These are phyloP conservation scores for Aproaerema taeniolella DNA, from an alignment of 2,888 invertebrate genomes.

Conservation along the genomic window DNA sequence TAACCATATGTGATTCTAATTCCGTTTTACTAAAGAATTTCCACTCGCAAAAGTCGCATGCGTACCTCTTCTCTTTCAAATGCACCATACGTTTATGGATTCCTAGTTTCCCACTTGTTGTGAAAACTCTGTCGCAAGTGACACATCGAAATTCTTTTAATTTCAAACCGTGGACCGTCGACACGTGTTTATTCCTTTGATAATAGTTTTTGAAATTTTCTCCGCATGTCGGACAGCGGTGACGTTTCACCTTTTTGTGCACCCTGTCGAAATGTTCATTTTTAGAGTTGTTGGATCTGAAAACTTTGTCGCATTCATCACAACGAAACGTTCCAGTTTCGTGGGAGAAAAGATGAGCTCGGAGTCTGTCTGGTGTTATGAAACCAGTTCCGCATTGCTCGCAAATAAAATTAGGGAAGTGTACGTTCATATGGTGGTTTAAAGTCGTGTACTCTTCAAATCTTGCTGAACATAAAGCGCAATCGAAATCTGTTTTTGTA, in stretches of 20 bases:
- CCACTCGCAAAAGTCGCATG: constrained; percentile 71
- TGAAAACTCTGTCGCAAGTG: constrained; percentile 57
- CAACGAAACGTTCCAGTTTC: constrained; percentile 57
- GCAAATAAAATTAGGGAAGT: constrained; percentile 65
- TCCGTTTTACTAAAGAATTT: constrained; percentile 73
- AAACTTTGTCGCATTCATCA: constrained; percentile 67
- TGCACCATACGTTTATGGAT: constrained; percentile 59
- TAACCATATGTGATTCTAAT: constrained; percentile 72
- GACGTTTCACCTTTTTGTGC: constrained; percentile 62
- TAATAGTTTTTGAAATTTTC: constrained; percentile 63
- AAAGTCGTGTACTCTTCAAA: constrained; percentile 55
- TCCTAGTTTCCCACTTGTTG: constrained; percentile 53
- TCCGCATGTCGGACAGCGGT: constrained; percentile 57
- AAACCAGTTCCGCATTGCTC: constrained; percentile 64
- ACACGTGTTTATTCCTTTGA: constrained; percentile 61
- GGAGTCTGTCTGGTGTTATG: constrained; percentile 53
- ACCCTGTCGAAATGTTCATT: constrained; percentile 69
- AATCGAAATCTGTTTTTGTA: constrained; percentile 38
- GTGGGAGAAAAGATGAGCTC: constrained; percentile 54
- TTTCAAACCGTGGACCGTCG: constrained; percentile 51
- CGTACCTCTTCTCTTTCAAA: constrained; percentile 58
- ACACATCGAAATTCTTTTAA: constrained; percentile 61
- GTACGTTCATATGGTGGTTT: constrained; percentile 67
- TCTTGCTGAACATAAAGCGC: constrained; percentile 45
- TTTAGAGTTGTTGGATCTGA: constrained; percentile 59